A percentile compares a stretch with the other conserved stretches of the same genome.
These are phyloP conservation scores for Gryon sp. DNA, from an alignment of 1,140 invertebrate genomes.

Conservation along the genomic window DNA sequence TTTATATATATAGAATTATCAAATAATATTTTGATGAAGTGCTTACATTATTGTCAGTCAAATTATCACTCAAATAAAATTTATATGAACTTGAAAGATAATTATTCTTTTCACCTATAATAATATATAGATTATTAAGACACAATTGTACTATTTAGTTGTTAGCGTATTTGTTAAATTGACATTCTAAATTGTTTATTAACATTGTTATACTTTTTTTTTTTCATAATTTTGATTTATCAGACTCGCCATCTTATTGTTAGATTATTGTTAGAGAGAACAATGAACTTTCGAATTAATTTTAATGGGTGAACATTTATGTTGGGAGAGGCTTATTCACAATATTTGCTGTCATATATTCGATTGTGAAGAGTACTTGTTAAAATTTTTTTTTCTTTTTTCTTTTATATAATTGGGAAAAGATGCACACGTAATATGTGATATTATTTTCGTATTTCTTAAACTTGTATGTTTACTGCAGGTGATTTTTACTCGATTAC, in stretches of 20 bases:
- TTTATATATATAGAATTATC: conserved; percentile 57
- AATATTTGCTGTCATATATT: conserved; percentile 43
- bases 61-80: conserved; percentile 55
- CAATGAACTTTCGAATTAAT: conserved; percentile 39
- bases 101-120: conserved; percentile 29
- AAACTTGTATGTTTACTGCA: conserved; percentile 4
- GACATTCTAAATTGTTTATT: conserved; percentile 44
- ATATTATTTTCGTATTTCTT: conserved; percentile 9
- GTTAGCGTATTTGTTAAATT: conserved; percentile 51
- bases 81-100: conserved; percentile 44
- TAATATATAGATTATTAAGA: conserved; percentile 43
- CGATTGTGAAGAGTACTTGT: conserved; percentile 46
- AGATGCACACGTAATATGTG: conserved; percentile 41
- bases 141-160: conserved; percentile 48
- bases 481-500: background rate
- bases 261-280: conserved; percentile 39
- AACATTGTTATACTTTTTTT: conserved; percentile 17
- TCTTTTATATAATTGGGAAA: conserved; percentile 10
- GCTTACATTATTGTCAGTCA: conserved; percentile 59
- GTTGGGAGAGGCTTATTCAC: conserved; percentile 43
- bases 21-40: conserved; percentile 57
- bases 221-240: no score
- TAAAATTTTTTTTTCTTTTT: background rate
- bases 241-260: conserved; percentile 54
- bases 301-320: conserved; percentile 38